Evolutionary conservation across 2,113 vertebrate species (phyloP), one percentile per base, ranked within the genome.

Genomic region (Casuarius casuarius): DNA sequence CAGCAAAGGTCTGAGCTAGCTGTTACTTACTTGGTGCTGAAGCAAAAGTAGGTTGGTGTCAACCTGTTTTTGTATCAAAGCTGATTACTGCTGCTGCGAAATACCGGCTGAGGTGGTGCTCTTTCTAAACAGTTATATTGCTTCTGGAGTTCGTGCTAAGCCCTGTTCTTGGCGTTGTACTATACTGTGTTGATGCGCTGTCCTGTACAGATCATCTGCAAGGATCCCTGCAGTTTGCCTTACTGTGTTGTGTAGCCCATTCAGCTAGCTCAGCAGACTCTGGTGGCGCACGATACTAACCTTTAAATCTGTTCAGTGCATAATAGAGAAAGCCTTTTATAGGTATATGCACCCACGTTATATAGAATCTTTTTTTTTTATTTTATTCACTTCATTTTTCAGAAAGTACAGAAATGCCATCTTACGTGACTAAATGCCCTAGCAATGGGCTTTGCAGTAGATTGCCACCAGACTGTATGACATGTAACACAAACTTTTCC

Each of bases 361-460:
- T 89, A 3, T 20, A 19, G 12, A 8, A 26, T 8, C 20, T 42
- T 91, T 58, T 73, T 10, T 31, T 71, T 89, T 54, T 26, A 81
- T 62, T 62, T 11, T n/a, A 58, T 63, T 91, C 25, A 42, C 96
- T 82, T 95, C 35, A 42, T 80, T 58, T 95, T 96, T 84, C 95
- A 92, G 97, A 98, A 85, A 98, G 96, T 38, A 98, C 98, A 3
- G 96, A 96, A 58, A 87, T 91, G 31, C 97, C 98, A 26, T 59
- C 97, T 63, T 98, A 98, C 0, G 9, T 98, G 93, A 97, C 81
- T 78, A 98, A 98, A 71, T 99, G 99, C 96, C 99, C 99, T 3
- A 99, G 99, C 93, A 98, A 98, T 6, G 99, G 99, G 17, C 90
- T 97, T 35, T 99, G 99, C 96, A 98, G 75, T 73, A 98, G 98